Conservation (phyloP, 1,140 invertebrate genomes). For the Acarapis woodi region DNA sequence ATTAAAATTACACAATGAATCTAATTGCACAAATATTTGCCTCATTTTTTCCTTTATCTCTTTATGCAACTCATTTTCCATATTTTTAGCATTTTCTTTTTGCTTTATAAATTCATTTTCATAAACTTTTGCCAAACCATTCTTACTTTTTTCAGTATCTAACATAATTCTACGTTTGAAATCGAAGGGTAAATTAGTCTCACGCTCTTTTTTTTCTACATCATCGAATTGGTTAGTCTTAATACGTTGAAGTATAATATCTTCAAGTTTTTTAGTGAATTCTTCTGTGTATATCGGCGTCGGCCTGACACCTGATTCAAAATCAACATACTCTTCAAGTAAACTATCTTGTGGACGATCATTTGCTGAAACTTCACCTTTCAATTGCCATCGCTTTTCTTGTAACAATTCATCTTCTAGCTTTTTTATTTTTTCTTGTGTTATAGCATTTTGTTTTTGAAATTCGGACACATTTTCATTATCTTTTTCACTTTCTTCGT, state of each 20-base stretch:
- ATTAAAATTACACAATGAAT: constrained; percentile 74
- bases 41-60: constrained; percentile 43
- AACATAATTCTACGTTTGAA: constrained; percentile 69
- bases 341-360: constrained; percentile 65
- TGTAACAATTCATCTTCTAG: constrained; percentile 26
- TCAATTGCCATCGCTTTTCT: constrained; percentile 72
- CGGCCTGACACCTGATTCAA: constrained; percentile 44
- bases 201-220: constrained; percentile 62
- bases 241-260: constrained; percentile 62
- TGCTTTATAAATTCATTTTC: constrained; percentile 67
- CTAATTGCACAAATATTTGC: constrained; percentile 53
- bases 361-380: constrained; percentile 49
- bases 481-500: neutral
- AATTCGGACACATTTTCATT: constrained; percentile 1
- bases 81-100: constrained; percentile 26
- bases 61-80: constrained; percentile 32
- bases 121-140: constrained; percentile 76
- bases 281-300: constrained; percentile 71
- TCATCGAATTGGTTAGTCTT: constrained; percentile 87
- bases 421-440: constrained; percentile 2
- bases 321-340: constrained; percentile 63
- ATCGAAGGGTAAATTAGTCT: constrained; percentile 44
- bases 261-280: constrained; percentile 55
- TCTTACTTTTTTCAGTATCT: constrained; percentile 81
- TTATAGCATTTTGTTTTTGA: neutral